phyloP scores from a whole-genome alignment of 2,888 invertebrate genomes.

The Dicranocentrus wangi region DNA sequence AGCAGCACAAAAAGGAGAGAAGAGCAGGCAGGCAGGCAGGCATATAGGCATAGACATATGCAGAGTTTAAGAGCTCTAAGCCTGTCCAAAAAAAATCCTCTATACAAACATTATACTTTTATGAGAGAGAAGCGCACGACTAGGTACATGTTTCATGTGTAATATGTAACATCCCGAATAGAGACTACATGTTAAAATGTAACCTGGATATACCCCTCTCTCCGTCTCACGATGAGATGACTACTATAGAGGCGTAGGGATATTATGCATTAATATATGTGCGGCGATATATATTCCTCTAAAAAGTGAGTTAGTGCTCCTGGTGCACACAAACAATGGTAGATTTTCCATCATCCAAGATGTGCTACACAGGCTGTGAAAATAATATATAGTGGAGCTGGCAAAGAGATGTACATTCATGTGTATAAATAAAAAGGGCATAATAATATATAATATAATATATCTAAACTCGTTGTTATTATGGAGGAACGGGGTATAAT shows the following conservation, averaged over 20 bases:
- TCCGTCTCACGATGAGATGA: too few relatives aligned
- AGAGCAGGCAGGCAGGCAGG: not conserved
- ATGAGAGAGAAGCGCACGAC: not conserved
- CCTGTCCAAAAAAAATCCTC: constrained; percentile 7
- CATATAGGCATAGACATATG: not conserved
- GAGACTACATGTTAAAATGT: too few relatives aligned
- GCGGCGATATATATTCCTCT: not conserved
- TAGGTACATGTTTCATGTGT: not conserved
- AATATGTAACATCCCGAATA: too few relatives aligned
- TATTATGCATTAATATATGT: not conserved
- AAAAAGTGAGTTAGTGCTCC: too few relatives aligned
- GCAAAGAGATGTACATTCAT: constrained; percentile 51
- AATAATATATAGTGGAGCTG: not conserved
- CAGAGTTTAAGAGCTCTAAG: not conserved
- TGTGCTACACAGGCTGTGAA: not conserved
- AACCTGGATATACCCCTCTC: too few relatives aligned
- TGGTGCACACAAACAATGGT: not conserved
- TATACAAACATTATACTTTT: too few relatives aligned
- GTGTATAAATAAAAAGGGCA: not conserved
- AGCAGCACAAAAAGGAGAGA: not conserved
- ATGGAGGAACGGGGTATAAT: not conserved
- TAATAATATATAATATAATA: not conserved
- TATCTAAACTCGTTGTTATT: not conserved
- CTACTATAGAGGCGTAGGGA: not conserved
- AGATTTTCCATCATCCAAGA: not conserved